Evolutionary conservation across 2,113 vertebrate genomes (phyloP).

Genomic region (Gracilinanus agilis): DNA sequence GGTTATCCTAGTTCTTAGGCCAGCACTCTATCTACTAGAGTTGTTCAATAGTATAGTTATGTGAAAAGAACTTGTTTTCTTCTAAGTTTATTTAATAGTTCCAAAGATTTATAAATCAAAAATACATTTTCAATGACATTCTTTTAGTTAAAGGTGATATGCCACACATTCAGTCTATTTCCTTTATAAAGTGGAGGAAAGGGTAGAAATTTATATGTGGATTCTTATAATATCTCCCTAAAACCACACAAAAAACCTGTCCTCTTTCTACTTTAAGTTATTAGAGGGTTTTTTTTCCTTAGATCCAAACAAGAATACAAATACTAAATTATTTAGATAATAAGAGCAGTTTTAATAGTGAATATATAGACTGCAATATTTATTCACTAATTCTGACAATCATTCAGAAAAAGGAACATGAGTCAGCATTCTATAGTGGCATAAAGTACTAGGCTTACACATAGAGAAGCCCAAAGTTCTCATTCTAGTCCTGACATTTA

Average conservation of each 20-base stretch:
- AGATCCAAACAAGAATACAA: constrained; percentile 18
- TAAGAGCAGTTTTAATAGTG: constrained; percentile 1
- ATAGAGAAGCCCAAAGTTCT: background rate
- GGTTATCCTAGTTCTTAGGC: background rate
- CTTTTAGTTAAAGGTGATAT: constrained; percentile 27
- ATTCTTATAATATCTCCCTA: constrained; percentile 52
- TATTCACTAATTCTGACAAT: constrained; percentile 17
- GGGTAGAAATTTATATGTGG: constrained; percentile 51
- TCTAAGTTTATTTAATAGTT: background rate
- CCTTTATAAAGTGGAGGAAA: constrained; percentile 58
- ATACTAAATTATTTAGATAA: background rate
- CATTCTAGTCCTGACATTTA: background rate
- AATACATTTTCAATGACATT: constrained; percentile 6
- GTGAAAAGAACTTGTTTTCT: constrained; percentile 6
- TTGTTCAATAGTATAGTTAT: background rate
- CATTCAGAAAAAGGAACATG: constrained; percentile 20
- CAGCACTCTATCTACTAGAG: background rate
- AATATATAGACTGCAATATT: constrained; percentile 5
- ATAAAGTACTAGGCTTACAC: background rate
- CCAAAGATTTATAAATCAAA: background rate
- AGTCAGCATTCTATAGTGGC: background rate
- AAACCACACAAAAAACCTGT: constrained; percentile 46
- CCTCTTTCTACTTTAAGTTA: constrained; percentile 37
- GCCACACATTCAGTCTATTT: constrained; percentile 50
- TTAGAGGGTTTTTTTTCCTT: background rate